Conservation (phyloP, 2,113 vertebrate species). For the Seriola quinqueradiata region DNA sequence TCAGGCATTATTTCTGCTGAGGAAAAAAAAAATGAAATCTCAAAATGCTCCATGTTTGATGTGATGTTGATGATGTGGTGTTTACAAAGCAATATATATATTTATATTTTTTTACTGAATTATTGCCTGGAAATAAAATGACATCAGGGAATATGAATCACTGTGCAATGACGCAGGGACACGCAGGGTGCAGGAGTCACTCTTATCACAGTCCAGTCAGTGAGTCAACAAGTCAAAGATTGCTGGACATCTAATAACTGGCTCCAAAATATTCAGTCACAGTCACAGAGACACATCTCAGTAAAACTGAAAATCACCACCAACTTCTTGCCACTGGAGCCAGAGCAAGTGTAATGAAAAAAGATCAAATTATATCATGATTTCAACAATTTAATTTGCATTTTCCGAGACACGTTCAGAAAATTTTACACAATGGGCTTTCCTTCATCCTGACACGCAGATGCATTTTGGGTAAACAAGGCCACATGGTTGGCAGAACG, state of each 20-base stretch:
- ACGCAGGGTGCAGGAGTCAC: conserved; percentile 9
- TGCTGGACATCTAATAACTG: conserved; percentile 2
- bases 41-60: conserved; percentile 36
- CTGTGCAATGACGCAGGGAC: not conserved
- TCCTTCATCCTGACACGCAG: not conserved
- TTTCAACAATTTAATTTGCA: not conserved
- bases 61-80: conserved; percentile 25
- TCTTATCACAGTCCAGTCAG: conserved; percentile 20
- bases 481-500: not conserved
- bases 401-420: not conserved
- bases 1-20: conserved; percentile 73
- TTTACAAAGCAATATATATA: conserved; percentile 30
- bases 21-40: conserved; percentile 57
- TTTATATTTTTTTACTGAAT: conserved; percentile 5
- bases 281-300: not conserved
- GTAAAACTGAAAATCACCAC: not conserved
- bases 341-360: not conserved
- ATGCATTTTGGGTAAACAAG: conserved; percentile 7
- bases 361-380: not conserved
- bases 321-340: not conserved
- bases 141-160: conserved; percentile 45
- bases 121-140: conserved; percentile 28
- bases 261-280: not conserved
- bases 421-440: not conserved
- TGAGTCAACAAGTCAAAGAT: conserved; percentile 7